A percentile compares a stretch with the other conserved stretches of the same genome.
These are phyloP conservation scores for Alouatta palliata DNA, from an alignment of 2,113 vertebrate genomes.

Conservation along the genomic window DNA sequence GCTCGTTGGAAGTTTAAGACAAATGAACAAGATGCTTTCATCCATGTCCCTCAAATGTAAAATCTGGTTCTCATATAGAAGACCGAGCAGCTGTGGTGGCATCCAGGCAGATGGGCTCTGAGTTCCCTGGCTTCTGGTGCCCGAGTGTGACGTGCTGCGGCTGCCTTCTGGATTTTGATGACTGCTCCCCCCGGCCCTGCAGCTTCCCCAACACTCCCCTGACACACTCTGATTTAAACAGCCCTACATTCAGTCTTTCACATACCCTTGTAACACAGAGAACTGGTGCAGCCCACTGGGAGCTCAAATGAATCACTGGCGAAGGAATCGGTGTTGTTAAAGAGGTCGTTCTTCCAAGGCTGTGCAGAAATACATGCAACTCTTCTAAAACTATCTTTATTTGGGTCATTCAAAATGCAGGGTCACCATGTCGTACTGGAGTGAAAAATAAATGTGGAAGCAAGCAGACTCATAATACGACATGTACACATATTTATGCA, in stretches of 20 bases:
- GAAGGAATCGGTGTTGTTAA: constrained; percentile 57
- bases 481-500: neutral
- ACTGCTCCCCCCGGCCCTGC: constrained; percentile 34
- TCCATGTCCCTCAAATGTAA: neutral
- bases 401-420: constrained; percentile 38
- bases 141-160: constrained; percentile 50
- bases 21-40: constrained; percentile 37
- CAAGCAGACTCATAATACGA: neutral
- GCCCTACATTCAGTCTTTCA: constrained; percentile 48
- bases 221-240: constrained; percentile 65
- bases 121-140: constrained; percentile 71
- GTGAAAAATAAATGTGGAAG: constrained; percentile 35
- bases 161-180: constrained; percentile 72
- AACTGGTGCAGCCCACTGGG: constrained; percentile 27
- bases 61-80: neutral
- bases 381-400: constrained; percentile 62
- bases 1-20: constrained; percentile 44
- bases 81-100: constrained; percentile 36
- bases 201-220: constrained; percentile 45
- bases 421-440: neutral
- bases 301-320: constrained; percentile 42
- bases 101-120: constrained; percentile 45
- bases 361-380: constrained; percentile 35
- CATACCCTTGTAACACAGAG: constrained; percentile 13
- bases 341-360: constrained; percentile 57